Base-by-base conservation (phyloP, 2,888 invertebrate species). In the Omphaloscelis lunosa region DNA sequence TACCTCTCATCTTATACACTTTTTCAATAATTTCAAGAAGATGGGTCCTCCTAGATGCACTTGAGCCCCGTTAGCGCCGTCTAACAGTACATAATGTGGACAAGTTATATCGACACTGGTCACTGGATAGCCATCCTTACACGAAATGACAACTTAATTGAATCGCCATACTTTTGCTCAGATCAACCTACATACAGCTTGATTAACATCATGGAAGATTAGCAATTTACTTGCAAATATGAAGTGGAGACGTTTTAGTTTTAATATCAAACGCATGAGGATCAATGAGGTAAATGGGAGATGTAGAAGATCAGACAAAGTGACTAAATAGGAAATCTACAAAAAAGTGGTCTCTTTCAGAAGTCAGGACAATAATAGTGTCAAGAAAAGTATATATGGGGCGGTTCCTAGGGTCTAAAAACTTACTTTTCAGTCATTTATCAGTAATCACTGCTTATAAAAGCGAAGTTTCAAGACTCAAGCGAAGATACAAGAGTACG, bases 41-140 rank as follows among this genome's bases (percentile, higher is more conserved):
- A 84, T 84, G 77, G 63, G 34, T 65, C 7, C 77, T 71, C 65
- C 72, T 74, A 73, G 79, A 75, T 80, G 80, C 80, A 82, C 78
- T 45, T 48, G 80, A 69, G 79, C 86, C 89, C 94, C 93, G 94
- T 94, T 93, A 93, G 90, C 90, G 90, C 77, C 79, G 87, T 84
- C 78, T 94, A 94, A 93, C 94, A 92, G 94, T 94, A 92, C 90
- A 88, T 91, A 92, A 91, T 90, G 88, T 88, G 90, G 83, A 86
- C 90, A 88, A 88, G 90, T 90, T 91, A 90, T 90, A 90, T 90
- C 90, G 90, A 90, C 90, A 90, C 85, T 79, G 84, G 83, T 82
- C 82, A 82, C 75, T 34, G 11, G 73, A 62, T 84, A 75, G 65
- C 77, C 80, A 80, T 87, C 78, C 83, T 87, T 86, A 80, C 66